Evolutionary conservation across 2,888 invertebrate genomes (phyloP).

Genomic region (Aradus depressus): DNA sequence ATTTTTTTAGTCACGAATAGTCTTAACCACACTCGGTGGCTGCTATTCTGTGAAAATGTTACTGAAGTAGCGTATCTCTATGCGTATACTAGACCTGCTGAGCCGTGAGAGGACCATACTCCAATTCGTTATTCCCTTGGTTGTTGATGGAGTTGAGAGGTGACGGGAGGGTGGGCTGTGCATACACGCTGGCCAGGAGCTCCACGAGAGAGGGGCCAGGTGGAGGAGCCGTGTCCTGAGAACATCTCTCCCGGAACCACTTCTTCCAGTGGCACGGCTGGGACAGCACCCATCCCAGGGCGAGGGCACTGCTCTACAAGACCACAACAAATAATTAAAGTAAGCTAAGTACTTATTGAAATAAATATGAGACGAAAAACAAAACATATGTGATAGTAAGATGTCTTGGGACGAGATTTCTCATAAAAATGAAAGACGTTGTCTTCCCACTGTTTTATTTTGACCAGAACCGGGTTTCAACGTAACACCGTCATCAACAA

Average conservation of each 20-base stretch:
- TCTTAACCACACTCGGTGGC: too few species aligned
- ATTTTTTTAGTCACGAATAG: too few species aligned
- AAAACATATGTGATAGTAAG: too few species aligned
- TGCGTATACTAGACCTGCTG: conserved; percentile 20
- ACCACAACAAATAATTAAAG: not conserved
- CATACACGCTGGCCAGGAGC: conserved; percentile 6
- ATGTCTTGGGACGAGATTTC: too few species aligned
- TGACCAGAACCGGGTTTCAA: too few species aligned
- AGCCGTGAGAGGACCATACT: conserved; percentile 25
- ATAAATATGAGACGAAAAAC: not conserved
- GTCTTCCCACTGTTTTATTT: too few species aligned
- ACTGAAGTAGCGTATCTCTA: too few species aligned
- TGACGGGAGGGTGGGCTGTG: conserved; percentile 14
- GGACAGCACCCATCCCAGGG: conserved; percentile 51
- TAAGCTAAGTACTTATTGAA: not conserved
- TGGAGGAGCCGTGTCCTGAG: not conserved
- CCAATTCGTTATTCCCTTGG: conserved; percentile 8
- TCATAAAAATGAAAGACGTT: too few species aligned
- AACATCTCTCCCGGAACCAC: conserved; percentile 30
- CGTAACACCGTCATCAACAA: too few species aligned
- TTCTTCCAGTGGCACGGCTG: conserved; percentile 42
- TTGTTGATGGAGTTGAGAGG: conserved; percentile 10
- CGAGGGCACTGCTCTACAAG: conserved; percentile 45
- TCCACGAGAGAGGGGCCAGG: conserved; percentile 1
- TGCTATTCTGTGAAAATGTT: too few species aligned